A percentile compares a stretch with the other conserved stretches of the same genome.
Evolutionary conservation across 2,113 vertebrate genomes (phyloP).

Genomic region (Elaphurus davidianus): DNA sequence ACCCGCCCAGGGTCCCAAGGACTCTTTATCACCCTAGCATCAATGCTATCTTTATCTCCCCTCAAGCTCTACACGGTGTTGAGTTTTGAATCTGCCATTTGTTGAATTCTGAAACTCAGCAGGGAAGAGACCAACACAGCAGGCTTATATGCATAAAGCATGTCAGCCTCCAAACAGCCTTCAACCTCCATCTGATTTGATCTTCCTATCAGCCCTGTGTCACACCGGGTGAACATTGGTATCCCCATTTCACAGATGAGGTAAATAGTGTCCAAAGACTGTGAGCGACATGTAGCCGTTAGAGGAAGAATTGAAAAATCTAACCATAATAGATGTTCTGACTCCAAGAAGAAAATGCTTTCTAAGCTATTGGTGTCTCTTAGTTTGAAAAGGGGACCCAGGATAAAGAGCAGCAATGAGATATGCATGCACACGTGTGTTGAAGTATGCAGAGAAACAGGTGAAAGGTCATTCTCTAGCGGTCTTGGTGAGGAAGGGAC

Average conservation of each 20-base stretch:
- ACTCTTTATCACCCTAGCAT: conserved; percentile 21
- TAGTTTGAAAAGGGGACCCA: not conserved
- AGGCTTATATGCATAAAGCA: not conserved
- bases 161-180: rapidly evolving
- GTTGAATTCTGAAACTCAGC: not conserved
- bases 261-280: not conserved
- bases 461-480: not conserved
- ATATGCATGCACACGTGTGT: rapidly evolving
- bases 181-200: not conserved
- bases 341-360: not conserved
- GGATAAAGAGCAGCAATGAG: not conserved
- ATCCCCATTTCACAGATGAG: not conserved
- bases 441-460: not conserved
- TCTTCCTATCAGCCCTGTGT: not conserved
- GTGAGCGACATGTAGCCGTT: not conserved
- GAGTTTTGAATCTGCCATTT: not conserved
- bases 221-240: not conserved
- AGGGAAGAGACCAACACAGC: not conserved
- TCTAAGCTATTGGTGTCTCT: not conserved
- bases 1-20: not conserved
- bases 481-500: not conserved
- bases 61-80: not conserved
- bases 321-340: not conserved
- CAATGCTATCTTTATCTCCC: not conserved
- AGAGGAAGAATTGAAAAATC: not conserved